These are phyloP conservation scores for Notechis scutatus DNA, from an alignment of 2,113 vertebrate genomes.

Conservation along the genomic window DNA sequence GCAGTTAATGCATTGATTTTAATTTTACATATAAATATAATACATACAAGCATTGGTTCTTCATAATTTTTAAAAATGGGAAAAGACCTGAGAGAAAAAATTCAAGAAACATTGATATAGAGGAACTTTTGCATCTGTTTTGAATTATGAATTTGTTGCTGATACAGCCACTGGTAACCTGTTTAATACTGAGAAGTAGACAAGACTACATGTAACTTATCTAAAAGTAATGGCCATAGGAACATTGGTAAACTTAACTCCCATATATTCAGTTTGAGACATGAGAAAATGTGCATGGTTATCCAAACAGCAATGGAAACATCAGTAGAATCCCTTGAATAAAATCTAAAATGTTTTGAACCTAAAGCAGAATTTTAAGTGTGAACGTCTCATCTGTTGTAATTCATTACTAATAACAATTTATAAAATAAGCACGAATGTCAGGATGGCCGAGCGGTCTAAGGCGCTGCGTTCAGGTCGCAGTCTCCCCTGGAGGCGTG, in stretches of 20 bases:
- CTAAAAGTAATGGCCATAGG: neutral
- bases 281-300: neutral
- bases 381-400: neutral
- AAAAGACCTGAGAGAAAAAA: neutral
- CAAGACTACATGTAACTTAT: neutral
- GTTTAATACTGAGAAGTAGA: neutral
- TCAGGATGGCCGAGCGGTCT: slow-evolving; percentile 78
- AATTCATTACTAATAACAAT: neutral
- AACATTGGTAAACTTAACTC: neutral
- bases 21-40: neutral
- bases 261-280: neutral
- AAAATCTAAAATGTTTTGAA: neutral
- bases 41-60: neutral
- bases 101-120: neutral
- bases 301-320: neutral
- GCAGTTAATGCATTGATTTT: neutral
- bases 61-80: neutral
- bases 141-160: neutral
- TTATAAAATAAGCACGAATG: fast-evolving
- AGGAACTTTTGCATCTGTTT: neutral
- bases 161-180: neutral
- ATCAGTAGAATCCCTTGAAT: neutral
- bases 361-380: neutral
- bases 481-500: slow-evolving; percentile 72
- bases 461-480: slow-evolving; percentile 76